Evolutionary conservation across 2,797 vertebrate genomes (phyloP).

Genomic region (Apodemus agrarius): DNA sequence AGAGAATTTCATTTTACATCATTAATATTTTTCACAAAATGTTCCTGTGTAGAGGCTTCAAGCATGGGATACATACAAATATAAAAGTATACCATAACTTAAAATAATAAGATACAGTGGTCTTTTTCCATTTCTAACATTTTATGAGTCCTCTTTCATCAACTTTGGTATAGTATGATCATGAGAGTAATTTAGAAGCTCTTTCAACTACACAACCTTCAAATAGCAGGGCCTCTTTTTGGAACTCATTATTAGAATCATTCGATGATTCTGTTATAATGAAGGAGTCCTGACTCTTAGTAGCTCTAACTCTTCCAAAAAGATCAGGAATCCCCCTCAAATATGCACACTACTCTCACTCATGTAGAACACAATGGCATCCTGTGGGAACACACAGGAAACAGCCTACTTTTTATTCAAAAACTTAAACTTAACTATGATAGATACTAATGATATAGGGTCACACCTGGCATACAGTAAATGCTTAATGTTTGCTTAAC

Average conservation of each 20-base stretch:
- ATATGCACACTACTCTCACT: fast-evolving
- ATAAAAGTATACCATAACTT: background rate
- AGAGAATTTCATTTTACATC: background rate
- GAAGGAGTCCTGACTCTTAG: background rate
- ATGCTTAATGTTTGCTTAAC: background rate
- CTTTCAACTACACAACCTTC: background rate
- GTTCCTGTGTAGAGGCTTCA: background rate
- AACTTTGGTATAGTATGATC: background rate
- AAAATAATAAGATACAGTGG: background rate
- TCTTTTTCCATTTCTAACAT: background rate
- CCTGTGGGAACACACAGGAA: background rate
- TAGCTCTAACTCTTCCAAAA: background rate
- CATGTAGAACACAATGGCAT: background rate
- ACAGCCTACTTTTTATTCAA: background rate
- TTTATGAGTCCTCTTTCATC: background rate
- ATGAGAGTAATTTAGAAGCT: background rate
- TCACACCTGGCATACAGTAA: background rate
- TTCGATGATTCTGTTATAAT: background rate
- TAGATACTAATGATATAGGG: background rate
- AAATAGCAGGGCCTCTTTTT: background rate
- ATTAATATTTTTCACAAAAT: background rate
- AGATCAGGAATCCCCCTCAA: background rate
- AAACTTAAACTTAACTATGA: background rate
- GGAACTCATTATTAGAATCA: background rate
- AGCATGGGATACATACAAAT: background rate